Base-by-base conservation (phyloP, 2,888 invertebrate genomes). In the Periphyllus acericola region DNA sequence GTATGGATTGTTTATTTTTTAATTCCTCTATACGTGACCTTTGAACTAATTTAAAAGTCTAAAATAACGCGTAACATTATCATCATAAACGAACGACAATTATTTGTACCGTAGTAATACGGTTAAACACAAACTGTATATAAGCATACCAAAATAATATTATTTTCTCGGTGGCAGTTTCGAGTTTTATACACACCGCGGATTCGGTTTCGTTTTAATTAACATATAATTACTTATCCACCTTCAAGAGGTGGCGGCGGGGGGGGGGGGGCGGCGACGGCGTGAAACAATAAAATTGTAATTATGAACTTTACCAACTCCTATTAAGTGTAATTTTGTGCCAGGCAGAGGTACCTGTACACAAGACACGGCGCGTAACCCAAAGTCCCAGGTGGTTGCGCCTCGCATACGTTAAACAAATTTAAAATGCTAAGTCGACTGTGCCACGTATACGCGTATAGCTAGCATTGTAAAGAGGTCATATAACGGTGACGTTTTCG, bases 251-350 rank as follows among this genome's bases (percentile, higher is more conserved):
- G 14, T 2, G 52, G 52, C 52, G 52, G 60, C 25, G 60, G 25
- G 46, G 11, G 46, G 46, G 2, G 46, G 60, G 21, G 4, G 60
- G 60, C 9, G 60, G 3, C 21, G 60, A 8, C 25, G 25, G 60
- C 14, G 68, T 68, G 68, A 68, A 68, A 68, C 68, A 68, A 29
- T 68, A 68, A 68, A 29, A 68, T 68, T 68, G n/a, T 68, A 29
- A 68, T 68, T 29, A 68, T 68, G 68, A 68, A 68, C 68, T 68
- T 68, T 14, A 68, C n/a, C 14, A 29, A 29, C 68, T 68, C 14
- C 68, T 14, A 29, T 29, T 68, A n/a, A 29, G 68, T 29, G 29
- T 29, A 68, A 29, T 68, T 29, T 29, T 25, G 29, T 29, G 29
- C 29, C 29, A 9, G 11, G 3, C n/a, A 29, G 9, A 25, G 9